These are phyloP conservation scores for Nautilus pompilius DNA, from an alignment of 1,140 invertebrate species.

Conservation along the genomic window DNA sequence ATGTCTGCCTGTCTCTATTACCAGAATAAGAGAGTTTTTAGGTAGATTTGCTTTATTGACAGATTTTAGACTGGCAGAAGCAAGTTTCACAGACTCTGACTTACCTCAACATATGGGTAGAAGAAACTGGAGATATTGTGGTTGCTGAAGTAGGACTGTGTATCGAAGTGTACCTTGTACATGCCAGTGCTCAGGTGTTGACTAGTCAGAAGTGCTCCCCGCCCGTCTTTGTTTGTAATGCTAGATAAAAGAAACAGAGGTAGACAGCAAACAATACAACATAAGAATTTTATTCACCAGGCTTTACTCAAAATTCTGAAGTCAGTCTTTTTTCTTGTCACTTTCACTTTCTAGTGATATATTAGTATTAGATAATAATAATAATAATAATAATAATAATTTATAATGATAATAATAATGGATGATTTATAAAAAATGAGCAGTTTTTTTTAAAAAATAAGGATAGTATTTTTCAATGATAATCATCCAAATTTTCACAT, in stretches of 20 bases:
- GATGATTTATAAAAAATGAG: no score
- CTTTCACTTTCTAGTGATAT: no score
- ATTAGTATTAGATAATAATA: no score
- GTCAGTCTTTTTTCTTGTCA: no score
- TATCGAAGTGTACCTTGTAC: slow-evolving; percentile 75
- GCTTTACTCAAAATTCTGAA: no score
- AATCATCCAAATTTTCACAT: no score
- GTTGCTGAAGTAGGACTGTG: slow-evolving; percentile 67
- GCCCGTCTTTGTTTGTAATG: slow-evolving; percentile 66
- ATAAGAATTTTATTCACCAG: background rate
- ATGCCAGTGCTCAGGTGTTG: slow-evolving; percentile 64
- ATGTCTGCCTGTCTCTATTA: no score
- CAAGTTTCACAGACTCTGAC: slow-evolving; percentile 14
- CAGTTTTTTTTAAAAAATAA: no score
- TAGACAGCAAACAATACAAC: slow-evolving; percentile 11
- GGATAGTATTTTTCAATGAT: no score
- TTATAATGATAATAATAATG: no score
- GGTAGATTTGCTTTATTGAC: background rate
- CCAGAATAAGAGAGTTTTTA: no score
- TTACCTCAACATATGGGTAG: slow-evolving; percentile 75
- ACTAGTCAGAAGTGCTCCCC: slow-evolving; percentile 65
- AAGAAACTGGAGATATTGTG: slow-evolving; percentile 63
- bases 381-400: no score
- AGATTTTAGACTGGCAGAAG: background rate
- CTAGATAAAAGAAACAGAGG: slow-evolving; percentile 57